A percentile compares a stretch with the other conserved stretches of the same genome.
Evolutionary conservation across 2,113 vertebrate genomes (phyloP).

Genomic region (Eidolon helvum): DNA sequence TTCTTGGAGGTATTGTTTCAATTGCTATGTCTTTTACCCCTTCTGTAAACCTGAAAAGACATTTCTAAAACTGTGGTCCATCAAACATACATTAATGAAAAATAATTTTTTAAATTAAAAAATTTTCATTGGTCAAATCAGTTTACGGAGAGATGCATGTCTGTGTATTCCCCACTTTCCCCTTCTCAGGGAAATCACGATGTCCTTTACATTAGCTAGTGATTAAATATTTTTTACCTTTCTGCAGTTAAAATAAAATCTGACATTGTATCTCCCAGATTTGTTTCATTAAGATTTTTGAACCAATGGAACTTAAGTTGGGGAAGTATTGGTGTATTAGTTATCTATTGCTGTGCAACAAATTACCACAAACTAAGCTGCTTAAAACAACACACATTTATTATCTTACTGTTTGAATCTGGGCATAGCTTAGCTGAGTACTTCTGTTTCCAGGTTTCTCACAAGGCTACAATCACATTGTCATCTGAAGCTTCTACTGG

Average conservation of each 20-base stretch:
- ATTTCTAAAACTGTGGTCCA: not conserved
- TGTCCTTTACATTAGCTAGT: not conserved
- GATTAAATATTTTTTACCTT: not conserved
- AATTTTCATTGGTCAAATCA: not conserved
- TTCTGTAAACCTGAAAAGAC: not conserved
- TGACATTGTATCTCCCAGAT: not conserved
- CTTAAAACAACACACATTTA: not conserved
- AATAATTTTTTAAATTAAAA: not conserved
- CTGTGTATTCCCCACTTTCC: not conserved
- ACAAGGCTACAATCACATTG: not conserved
- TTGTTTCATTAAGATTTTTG: not conserved
- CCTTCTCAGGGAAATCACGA: not conserved
- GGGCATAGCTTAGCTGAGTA: not conserved
- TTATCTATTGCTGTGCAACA: not conserved
- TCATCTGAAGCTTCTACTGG: not conserved
- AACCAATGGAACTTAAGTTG: not conserved
- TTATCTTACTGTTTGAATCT: not conserved
- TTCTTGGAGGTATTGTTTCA: not conserved
- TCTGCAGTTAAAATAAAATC: not conserved
- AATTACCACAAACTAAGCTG: not conserved
- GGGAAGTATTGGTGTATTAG: not conserved
- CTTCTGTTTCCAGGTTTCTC: not conserved
- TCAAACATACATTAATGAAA: not conserved
- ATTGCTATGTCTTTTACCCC: not conserved
- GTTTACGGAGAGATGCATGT: not conserved